A percentile compares a stretch with the other conserved stretches of the same genome.
Conservation (phyloP, 2,113 vertebrate species). For the Xenopus borealis region DNA sequence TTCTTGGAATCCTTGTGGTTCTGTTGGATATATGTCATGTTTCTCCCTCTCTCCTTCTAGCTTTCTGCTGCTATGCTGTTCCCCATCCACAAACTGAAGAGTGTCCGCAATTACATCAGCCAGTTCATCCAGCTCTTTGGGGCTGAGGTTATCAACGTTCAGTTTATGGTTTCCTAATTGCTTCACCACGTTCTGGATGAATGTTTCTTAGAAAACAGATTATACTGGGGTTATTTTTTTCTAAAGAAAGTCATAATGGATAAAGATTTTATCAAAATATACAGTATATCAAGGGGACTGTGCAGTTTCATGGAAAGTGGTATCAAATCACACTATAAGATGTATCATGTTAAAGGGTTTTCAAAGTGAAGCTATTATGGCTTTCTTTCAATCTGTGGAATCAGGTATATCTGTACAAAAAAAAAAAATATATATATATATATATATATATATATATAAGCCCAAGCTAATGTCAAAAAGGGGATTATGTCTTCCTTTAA, state of each 20-base stretch:
- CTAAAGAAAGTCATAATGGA: not conserved
- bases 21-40: slow-evolving; percentile 50
- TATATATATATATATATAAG: too few species aligned
- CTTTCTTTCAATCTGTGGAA: too few species aligned
- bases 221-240: not conserved
- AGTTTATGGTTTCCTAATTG: slow-evolving; percentile 71
- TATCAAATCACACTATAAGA: too few species aligned
- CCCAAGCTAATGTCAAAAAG: too few species aligned
- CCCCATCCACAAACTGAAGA: slow-evolving; percentile 59
- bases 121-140: slow-evolving; percentile 69
- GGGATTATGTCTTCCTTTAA: too few species aligned
- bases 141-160: slow-evolving; percentile 64
- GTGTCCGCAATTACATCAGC: slow-evolving; percentile 66
- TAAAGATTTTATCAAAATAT: not conserved
- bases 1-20: slow-evolving; percentile 33
- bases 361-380: too few species aligned
- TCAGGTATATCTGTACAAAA: too few species aligned
- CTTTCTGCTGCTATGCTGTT: slow-evolving; percentile 41
- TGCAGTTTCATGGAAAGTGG: too few species aligned
- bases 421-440: too few species aligned
- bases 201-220: slow-evolving; percentile 62
- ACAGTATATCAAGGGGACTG: too few species aligned
- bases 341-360: too few species aligned
- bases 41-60: slow-evolving; percentile 45
- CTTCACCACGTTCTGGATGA: slow-evolving; percentile 73